These are phyloP conservation scores for Macrophya annulata DNA, from an alignment of 2,888 invertebrate genomes.

Conservation along the genomic window DNA sequence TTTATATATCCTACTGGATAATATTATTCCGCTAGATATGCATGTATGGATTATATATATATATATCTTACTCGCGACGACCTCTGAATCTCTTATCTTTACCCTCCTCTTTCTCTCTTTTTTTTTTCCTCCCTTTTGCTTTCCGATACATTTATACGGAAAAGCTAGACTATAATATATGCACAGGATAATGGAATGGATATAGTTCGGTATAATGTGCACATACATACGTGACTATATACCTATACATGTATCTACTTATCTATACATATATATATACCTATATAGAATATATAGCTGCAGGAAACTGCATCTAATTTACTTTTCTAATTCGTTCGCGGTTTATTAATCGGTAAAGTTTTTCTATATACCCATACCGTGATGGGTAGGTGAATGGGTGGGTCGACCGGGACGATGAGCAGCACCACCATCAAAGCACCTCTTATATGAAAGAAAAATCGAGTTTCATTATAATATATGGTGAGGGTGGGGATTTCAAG, in stretches of 20 bases:
- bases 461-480: not conserved
- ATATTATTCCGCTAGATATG: not conserved
- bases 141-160: not conserved
- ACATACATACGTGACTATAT: not conserved
- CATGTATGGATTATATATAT: too few relatives aligned
- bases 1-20: not conserved
- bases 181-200: not conserved
- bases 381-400: too few relatives aligned
- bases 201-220: too few relatives aligned
- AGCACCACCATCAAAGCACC: not conserved
- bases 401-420: not conserved
- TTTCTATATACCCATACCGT: not conserved
- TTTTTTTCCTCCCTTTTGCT: not conserved
- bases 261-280: not conserved
- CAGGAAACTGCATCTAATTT: constrained; percentile 22
- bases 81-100: not conserved
- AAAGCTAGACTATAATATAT: not conserved
- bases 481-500: not conserved
- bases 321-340: not conserved
- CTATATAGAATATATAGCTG: not conserved
- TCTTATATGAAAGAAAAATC: not conserved
- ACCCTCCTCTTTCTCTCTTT: not conserved
- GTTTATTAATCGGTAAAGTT: constrained; percentile 16
- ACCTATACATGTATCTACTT: not conserved
- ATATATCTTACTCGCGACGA: not conserved